Percentiles rank a stretch among this genome's conserved stretches.
Evolutionary conservation across 2,113 vertebrate species (phyloP).

Genomic region (Sebastes schlegelii): DNA sequence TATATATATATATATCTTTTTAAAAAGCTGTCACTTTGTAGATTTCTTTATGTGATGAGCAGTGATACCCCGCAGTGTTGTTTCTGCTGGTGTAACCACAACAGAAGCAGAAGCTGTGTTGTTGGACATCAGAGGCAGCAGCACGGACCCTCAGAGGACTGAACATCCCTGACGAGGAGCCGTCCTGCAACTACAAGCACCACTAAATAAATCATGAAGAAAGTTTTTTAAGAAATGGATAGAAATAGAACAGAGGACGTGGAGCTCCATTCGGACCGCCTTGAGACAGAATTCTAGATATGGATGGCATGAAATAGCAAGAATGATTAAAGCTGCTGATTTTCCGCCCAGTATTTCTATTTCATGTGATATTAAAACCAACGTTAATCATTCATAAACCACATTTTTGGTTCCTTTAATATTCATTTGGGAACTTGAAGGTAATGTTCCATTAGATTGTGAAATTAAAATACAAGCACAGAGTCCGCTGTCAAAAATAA

Average conservation of each 20-base stretch:
- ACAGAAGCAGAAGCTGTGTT: slow-evolving; percentile 42
- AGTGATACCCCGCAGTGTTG: slow-evolving; percentile 24
- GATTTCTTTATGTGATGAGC: slow-evolving; percentile 32
- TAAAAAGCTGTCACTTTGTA: slow-evolving; percentile 29
- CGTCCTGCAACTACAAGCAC: slow-evolving; percentile 41
- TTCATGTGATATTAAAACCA: slow-evolving; percentile 56
- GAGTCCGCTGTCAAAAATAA: neutral
- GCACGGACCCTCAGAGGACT: slow-evolving; percentile 45
- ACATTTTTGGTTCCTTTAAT: slow-evolving; percentile 46
- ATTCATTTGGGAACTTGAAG: slow-evolving; percentile 22
- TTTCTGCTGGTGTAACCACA: slow-evolving; percentile 28
- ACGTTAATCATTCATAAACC: slow-evolving; percentile 62
- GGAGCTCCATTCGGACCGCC: slow-evolving; percentile 50
- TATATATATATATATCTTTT: neutral
- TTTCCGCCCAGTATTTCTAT: slow-evolving; percentile 11
- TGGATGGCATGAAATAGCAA: slow-evolving; percentile 35
- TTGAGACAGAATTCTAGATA: slow-evolving; percentile 41
- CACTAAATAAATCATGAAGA: slow-evolving; percentile 80
- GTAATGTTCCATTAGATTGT: slow-evolving; percentile 14
- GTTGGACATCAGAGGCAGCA: slow-evolving; percentile 56
- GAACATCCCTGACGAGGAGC: slow-evolving; percentile 51
- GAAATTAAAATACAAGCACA: slow-evolving; percentile 16
- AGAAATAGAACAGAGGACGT: slow-evolving; percentile 49
- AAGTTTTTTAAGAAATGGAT: slow-evolving; percentile 61
- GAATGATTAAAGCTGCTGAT: slow-evolving; percentile 39